Percentiles rank a stretch among this genome's conserved stretches.
phyloP scores from a whole-genome alignment of 2,797 vertebrate species.

The Thaleichthys pacificus region DNA sequence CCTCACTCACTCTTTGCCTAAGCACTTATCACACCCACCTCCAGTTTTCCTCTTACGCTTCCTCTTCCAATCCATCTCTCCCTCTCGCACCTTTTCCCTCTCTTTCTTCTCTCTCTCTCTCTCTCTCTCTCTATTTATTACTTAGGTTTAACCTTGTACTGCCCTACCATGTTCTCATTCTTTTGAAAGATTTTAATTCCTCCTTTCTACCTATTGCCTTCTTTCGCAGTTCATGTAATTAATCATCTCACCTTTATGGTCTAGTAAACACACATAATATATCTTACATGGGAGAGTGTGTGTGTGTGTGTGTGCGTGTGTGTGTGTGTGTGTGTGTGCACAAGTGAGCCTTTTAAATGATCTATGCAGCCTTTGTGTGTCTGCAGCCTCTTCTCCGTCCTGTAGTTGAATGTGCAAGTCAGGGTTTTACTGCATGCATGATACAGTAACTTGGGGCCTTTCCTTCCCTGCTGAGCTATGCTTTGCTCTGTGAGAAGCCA shows the following conservation, averaged over 20 bases:
- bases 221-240: constrained; percentile 58
- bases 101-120: constrained; percentile 1
- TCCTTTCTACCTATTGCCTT: constrained; percentile 52
- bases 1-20: constrained; percentile 31
- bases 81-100: constrained; percentile 3
- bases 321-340: constrained; percentile 18
- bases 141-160: constrained; percentile 43
- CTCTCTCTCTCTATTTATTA: neutral
- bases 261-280: constrained; percentile 58
- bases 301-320: constrained; percentile 16
- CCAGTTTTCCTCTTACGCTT: constrained; percentile 6
- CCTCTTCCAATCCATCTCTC: constrained; percentile 6
- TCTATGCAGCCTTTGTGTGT: constrained; percentile 10
- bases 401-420: constrained; percentile 9
- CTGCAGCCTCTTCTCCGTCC: constrained; percentile 13
- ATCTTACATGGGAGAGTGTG: constrained; percentile 21
- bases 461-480: constrained; percentile 40
- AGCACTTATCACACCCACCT: constrained; percentile 43
- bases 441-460: neutral
- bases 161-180: constrained; percentile 24
- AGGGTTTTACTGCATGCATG: neutral
- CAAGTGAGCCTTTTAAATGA: constrained; percentile 22
- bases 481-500: constrained; percentile 18
- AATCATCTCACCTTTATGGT: constrained; percentile 49
- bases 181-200: constrained; percentile 57